phyloP scores from a whole-genome alignment of 2,113 vertebrate genomes.

The Gopherus evgoodei region DNA sequence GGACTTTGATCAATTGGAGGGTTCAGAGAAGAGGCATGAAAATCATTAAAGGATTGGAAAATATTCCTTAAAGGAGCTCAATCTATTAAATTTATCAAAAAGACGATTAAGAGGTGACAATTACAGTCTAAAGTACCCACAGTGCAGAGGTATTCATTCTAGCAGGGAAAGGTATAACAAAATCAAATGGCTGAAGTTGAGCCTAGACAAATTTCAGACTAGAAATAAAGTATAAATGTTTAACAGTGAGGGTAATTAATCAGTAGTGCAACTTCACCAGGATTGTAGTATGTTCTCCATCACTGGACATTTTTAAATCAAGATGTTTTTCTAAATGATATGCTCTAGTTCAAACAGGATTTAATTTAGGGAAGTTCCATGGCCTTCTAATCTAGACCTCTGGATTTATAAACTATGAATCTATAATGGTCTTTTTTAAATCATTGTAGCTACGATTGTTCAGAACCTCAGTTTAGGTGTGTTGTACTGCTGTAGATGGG shows the following conservation, averaged over 20 bases:
- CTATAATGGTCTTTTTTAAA: not conserved
- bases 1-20: not conserved
- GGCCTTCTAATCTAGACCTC: rapidly evolving
- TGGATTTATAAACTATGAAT: not conserved
- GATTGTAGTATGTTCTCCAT: not conserved
- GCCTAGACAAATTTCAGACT: not conserved
- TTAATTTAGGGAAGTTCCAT: not conserved
- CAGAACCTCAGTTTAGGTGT: not conserved
- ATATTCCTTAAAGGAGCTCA: not conserved
- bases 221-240: not conserved
- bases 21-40: not conserved
- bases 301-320: not conserved
- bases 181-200: not conserved
- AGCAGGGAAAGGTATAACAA: not conserved
- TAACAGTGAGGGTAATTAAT: rapidly evolving
- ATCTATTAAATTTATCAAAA: not conserved
- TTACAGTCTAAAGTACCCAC: not conserved
- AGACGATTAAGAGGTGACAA: not conserved
- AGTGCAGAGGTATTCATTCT: not conserved
- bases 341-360: not conserved
- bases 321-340: not conserved
- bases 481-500: not conserved
- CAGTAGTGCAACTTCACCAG: not conserved
- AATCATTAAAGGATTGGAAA: not conserved
- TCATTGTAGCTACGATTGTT: rapidly evolving